Base-by-base conservation (phyloP, 2,888 invertebrate species). In the Linyphia triangularis region DNA sequence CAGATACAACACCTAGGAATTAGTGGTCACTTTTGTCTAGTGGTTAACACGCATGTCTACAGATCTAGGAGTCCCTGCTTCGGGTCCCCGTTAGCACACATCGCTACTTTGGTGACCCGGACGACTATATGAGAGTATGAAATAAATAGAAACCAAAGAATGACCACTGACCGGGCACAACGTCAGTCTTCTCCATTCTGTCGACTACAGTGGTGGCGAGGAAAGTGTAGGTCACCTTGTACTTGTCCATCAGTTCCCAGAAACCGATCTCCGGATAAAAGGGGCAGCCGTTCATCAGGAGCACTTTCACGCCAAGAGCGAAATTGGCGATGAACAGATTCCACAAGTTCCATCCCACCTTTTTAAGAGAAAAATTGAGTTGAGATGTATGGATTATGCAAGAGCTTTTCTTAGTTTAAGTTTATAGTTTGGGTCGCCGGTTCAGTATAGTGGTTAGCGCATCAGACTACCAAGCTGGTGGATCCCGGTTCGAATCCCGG, bases 331-430 rank as follows among this genome's bases (percentile, higher is more conserved):
- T 93, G 85, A 93, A 91, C 94, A 94, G 94, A 91, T 94, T 94
- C 94, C 94, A 94, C 94, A 94, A 94, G 94, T 94, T 94, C 94
- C 94, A 94, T 22, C 94, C 94, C 94, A 91, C 94, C 95, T 94
- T 4, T 4, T n/a, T n/a, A n/a, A n/a, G n/a, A n/a, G n/a, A n/a
- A n/a, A n/a, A n/a, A n/a, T n/a, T n/a, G n/a, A n/a, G n/a, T n/a
- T n/a, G n/a, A n/a, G n/a, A n/a, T n/a, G n/a, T n/a, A n/a, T n/a
- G n/a, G n/a, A n/a, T n/a, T 13, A 43, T 43, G 7, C 13, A 43
- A 43, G 13, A 43, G n/a, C 1, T 16, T 3, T n/a, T 2, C n/a
- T 2, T 16, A 43, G 3, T 43, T 43, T 43, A 16, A 1, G 3
- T 43, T 43, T 43, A 43, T 10, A 3, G n/a, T 16, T 43, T 16